These are phyloP conservation scores for Drosophila athabasca DNA, from an alignment of 1,140 invertebrate genomes.

Conservation along the genomic window DNA sequence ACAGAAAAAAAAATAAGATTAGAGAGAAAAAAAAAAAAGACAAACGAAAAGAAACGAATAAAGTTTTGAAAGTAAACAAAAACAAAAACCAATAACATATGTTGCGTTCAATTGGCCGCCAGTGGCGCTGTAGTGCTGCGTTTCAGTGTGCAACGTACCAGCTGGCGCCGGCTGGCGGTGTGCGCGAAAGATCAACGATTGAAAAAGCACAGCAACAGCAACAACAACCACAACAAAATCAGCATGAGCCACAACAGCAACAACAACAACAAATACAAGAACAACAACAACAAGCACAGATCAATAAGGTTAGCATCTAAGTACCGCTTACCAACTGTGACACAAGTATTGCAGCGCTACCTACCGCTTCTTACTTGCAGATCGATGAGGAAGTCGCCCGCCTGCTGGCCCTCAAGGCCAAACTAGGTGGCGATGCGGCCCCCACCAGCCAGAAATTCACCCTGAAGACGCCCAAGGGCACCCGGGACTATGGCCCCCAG, in stretches of 20 bases:
- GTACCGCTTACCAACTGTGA: conserved; percentile 21
- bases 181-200: conserved; percentile 48
- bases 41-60: conserved; percentile 13
- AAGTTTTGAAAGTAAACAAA: conserved; percentile 8
- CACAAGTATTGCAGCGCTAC: conserved; percentile 11
- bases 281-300: conserved; percentile 72
- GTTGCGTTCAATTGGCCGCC: conserved; percentile 83
- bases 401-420: conserved; percentile 91
- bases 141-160: conserved; percentile 72
- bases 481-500: conserved; percentile 96
- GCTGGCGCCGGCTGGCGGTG: conserved; percentile 62
- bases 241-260: conserved; percentile 58
- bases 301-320: conserved; percentile 82
- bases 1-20: conserved; percentile 15
- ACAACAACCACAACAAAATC: conserved; percentile 51
- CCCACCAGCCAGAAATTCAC: conserved; percentile 88
- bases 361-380: conserved; percentile 83
- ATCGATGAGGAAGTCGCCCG: conserved; percentile 92
- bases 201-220: conserved; percentile 38
- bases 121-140: conserved; percentile 79
- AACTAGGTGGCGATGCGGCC: conserved; percentile 86
- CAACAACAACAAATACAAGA: conserved; percentile 44
- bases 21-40: conserved; percentile 8
- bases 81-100: conserved; percentile 54
- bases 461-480: conserved; percentile 97